phyloP scores from a whole-genome alignment of 2,888 invertebrate species.

The Escarpia spicata region DNA sequence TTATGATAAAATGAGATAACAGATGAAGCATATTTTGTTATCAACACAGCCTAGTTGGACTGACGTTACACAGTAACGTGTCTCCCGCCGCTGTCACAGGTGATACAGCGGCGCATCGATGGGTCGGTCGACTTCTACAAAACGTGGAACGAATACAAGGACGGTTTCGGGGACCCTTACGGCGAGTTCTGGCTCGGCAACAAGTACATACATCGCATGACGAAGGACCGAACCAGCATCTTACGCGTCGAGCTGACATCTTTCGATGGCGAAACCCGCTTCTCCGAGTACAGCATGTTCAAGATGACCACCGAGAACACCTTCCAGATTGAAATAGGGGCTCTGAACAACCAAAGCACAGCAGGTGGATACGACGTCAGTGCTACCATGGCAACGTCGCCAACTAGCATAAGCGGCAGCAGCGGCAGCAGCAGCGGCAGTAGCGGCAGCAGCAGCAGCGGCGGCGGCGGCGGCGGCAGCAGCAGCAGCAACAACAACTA shows the following conservation, averaged over 20 bases:
- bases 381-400: slow-evolving; percentile 29
- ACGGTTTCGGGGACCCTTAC: not conserved
- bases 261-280: not conserved
- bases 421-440: not conserved
- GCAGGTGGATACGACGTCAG: too few species aligned
- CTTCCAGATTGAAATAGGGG: not conserved
- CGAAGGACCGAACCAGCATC: not conserved
- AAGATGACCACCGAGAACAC: not conserved
- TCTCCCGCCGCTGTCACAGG: not conserved
- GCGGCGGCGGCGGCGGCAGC: not conserved
- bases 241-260: not conserved
- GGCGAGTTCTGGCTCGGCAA: not conserved
- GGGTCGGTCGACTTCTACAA: not conserved
- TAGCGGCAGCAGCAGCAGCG: too few species aligned
- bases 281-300: not conserved
- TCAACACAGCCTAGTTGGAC: too few species aligned
- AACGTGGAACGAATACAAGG: not conserved
- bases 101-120: not conserved
- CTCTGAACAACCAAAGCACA: too few species aligned
- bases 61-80: too few species aligned
- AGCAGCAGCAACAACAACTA: not conserved
- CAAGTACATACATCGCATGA: not conserved
- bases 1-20: too few species aligned
- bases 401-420: slow-evolving; percentile 27
- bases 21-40: too few species aligned